Base-by-base conservation (phyloP, 1,140 invertebrate genomes). In the Pissodes strobi region DNA sequence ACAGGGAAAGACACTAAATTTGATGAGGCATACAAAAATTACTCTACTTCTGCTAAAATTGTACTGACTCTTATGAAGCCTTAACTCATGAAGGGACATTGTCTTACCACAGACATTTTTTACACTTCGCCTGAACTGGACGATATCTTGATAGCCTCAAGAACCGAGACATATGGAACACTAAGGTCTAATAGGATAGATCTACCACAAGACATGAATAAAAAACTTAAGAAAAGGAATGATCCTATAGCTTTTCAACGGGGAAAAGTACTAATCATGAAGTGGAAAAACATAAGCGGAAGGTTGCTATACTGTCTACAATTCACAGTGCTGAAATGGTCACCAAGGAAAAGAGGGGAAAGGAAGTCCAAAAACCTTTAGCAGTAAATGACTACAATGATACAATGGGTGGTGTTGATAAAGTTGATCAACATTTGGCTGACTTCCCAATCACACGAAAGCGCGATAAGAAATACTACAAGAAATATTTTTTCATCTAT, bases 361-460 rank as follows among this genome's bases (percentile, higher is more conserved):
- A 43, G 15, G 39, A 43, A 43, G 15, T 6, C 4, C 13, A 43
- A n/a, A n/a, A n/a, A n/a, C n/a, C n/a, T n/a, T n/a, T n/a, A n/a
- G n/a, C n/a, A n/a, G n/a, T n/a, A n/a, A 5, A 43, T 12, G 39
- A 43, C 15, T 43, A 43, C 39, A 43, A 43, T 43, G 15, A 5
- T 43, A 43, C n/a, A n/a, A n/a, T n/a, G n/a, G n/a, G n/a, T n/a
- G n/a, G n/a, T n/a, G n/a, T n/a, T n/a, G n/a, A n/a, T n/a, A n/a
- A n/a, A n/a, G n/a, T n/a, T n/a, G n/a, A n/a, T n/a, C n/a, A n/a
- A n/a, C n/a, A n/a, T n/a, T 17, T 43, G 13, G 39, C 39, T 6
- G 39, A 43, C 39, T 43, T 12, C 15, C 39, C 39, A 43, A 43
- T 43, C 39, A 43, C 39, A n/a, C 39, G 39, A 43, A 43, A 43